Base-by-base conservation (phyloP, 2,888 invertebrate genomes). In the Leucophora obtusa region DNA sequence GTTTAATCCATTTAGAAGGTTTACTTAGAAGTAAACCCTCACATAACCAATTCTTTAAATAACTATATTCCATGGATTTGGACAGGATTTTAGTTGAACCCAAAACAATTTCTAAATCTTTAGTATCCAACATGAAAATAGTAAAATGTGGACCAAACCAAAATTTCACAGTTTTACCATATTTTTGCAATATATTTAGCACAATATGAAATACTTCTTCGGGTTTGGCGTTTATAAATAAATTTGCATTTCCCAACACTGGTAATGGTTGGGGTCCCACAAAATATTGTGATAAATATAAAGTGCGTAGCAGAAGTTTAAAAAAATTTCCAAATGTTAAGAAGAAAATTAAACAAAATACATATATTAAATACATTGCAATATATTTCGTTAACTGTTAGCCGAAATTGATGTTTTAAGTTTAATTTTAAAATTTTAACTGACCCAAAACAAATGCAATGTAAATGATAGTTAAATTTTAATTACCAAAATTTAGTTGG, bases 1-100 rank as follows among this genome's bases (percentile, higher is more conserved):
- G 92, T 0, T 89, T 89, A 82, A 91, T 92, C 95, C 95, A 95
- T 90, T 92, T 93, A 2, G 70, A 38, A 0, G 85, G 85, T 33
- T 65, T 66, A 69, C 86, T 86, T 0, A 86, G 65, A 21, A 87
- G 82, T 28, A 87, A 68, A 0, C 87, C 87, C 21, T 86, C 85
- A 24, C 85, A 83, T 3, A 87, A 79, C 86, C 87, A 87, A 9
- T 85, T 81, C 17, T 86, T 70, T 63, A 84, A 54, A 21, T 75
- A 83, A 18, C 70, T 65, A 80, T 86, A 86, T 47, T 86, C 85
- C 10, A 68, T 53, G 0, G 86, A 80, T 69, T 86, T 86, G 0
- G 72, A 47, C 63, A 85, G 63, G 60, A 86, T 35, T 2, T 47
- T 69, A 17, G 68, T 82, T 21, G 76, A 80, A 58, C 77, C 59